Conservation (phyloP, 35 echinoderm and acorn worm genomes). For the Ptychodera flava region DNA sequence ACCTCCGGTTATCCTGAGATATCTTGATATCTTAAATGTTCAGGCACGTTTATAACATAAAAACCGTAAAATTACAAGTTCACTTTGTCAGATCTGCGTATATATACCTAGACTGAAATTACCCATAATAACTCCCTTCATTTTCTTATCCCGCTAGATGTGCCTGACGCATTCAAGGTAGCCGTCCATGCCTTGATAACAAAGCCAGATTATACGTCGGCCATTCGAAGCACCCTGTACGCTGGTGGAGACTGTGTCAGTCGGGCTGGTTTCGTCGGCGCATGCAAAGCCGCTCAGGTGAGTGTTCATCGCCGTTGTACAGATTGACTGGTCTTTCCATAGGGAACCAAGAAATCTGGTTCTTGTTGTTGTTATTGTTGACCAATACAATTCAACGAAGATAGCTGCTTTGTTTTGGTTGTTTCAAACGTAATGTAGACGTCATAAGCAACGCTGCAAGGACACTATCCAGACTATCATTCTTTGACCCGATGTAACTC, state of each 20-base stretch:
- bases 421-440: too few relatives aligned
- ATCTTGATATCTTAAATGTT: not conserved
- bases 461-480: not conserved
- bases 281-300: constrained; percentile 47
- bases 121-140: not conserved
- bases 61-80: too few relatives aligned
- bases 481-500: too few relatives aligned
- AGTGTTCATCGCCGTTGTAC: constrained; percentile 12
- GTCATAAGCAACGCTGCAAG: not conserved
- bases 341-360: not conserved
- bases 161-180: constrained; percentile 57
- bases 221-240: constrained; percentile 33
- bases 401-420: not conserved
- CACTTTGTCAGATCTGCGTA: too few relatives aligned
- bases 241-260: constrained; percentile 50
- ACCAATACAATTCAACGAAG: not conserved
- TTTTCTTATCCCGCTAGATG: constrained; percentile 11
- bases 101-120: not conserved
- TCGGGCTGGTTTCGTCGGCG: constrained; percentile 31
- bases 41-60: not conserved
- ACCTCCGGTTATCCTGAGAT: too few relatives aligned
- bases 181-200: constrained; percentile 39
- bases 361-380: not conserved
- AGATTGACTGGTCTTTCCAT: not conserved
- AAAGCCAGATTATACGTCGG: constrained; percentile 25